phyloP scores from a whole-genome alignment of 2,113 vertebrate species.

The Argyrosomus japonicus region DNA sequence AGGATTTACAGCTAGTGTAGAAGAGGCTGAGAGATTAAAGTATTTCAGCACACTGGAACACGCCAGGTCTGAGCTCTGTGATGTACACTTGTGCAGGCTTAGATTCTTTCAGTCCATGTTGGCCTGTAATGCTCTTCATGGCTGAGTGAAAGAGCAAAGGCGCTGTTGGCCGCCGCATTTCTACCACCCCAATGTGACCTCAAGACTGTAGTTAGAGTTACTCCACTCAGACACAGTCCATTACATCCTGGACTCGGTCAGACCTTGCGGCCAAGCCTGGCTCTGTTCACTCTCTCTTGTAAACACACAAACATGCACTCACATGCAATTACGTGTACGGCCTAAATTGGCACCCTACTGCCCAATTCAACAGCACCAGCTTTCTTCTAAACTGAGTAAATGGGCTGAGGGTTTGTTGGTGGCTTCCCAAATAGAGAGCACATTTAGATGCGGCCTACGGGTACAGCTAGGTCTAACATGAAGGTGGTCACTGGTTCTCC shows the following conservation, averaged over 20 bases:
- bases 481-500: constrained; percentile 55
- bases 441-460: constrained; percentile 65
- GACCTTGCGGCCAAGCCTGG: constrained; percentile 49
- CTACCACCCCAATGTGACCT: constrained; percentile 57
- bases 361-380: constrained; percentile 55
- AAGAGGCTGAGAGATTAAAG: constrained; percentile 65
- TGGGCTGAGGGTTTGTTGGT: constrained; percentile 52
- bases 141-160: constrained; percentile 55
- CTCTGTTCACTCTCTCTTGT: constrained; percentile 65
- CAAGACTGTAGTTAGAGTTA: constrained; percentile 68
- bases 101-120: constrained; percentile 57
- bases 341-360: constrained; percentile 63
- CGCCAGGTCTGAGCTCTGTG: constrained; percentile 53
- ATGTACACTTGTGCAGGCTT: constrained; percentile 64
- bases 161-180: constrained; percentile 40
- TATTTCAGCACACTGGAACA: constrained; percentile 58
- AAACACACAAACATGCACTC: constrained; percentile 74
- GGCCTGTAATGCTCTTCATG: constrained; percentile 64
- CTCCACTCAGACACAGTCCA: constrained; percentile 73
- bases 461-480: constrained; percentile 48
- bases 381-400: constrained; percentile 58
- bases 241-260: constrained; percentile 63
- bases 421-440: constrained; percentile 57
- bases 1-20: constrained; percentile 55
- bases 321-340: constrained; percentile 68